Conservation (phyloP, 2,888 invertebrate species). For the Drosophila tanythrix region DNA sequence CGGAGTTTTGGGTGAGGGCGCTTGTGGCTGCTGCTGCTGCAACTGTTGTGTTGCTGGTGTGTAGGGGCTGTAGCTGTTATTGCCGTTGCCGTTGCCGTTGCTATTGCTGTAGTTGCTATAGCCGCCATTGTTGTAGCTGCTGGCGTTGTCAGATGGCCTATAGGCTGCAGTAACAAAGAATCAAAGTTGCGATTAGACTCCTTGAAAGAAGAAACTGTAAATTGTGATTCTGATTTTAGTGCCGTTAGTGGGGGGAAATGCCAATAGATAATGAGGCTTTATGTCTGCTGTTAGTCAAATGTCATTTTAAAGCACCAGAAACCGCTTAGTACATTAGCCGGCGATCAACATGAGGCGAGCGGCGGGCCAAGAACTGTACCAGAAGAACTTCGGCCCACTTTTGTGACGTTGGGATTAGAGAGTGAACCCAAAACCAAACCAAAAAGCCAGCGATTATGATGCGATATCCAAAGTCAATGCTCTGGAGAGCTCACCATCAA, state of each 20-base stretch:
- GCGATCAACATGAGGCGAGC: constrained; percentile 58
- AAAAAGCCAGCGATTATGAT: constrained; percentile 64
- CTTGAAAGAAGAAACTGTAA: fast-evolving
- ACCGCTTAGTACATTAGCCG: constrained; percentile 75
- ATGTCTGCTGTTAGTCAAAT: constrained; percentile 61
- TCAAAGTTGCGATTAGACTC: neutral
- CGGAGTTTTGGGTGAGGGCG: constrained; percentile 59
- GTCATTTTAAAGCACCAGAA: constrained; percentile 68
- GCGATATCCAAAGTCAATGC: constrained; percentile 48
- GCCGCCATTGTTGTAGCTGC: constrained; percentile 26
- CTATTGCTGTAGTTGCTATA: constrained; percentile 30
- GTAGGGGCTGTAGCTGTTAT: constrained; percentile 23
- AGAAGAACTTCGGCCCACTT: constrained; percentile 42
- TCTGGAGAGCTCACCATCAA: constrained; percentile 68
- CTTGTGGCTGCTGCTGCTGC: constrained; percentile 47
- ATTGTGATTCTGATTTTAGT: constrained; percentile 52
- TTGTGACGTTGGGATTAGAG: constrained; percentile 45
- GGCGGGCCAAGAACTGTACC: constrained; percentile 52
- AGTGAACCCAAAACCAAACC: constrained; percentile 57
- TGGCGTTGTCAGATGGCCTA: constrained; percentile 28
- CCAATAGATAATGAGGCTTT: constrained; percentile 52
- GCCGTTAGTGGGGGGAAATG: constrained; percentile 60
- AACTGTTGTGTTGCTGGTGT: constrained; percentile 43
- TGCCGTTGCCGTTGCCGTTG: constrained; percentile 37
- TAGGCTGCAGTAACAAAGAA: constrained; percentile 30